Evolutionary conservation across 1,140 invertebrate species (phyloP).

Genomic region (Drosophila oshimai): DNA sequence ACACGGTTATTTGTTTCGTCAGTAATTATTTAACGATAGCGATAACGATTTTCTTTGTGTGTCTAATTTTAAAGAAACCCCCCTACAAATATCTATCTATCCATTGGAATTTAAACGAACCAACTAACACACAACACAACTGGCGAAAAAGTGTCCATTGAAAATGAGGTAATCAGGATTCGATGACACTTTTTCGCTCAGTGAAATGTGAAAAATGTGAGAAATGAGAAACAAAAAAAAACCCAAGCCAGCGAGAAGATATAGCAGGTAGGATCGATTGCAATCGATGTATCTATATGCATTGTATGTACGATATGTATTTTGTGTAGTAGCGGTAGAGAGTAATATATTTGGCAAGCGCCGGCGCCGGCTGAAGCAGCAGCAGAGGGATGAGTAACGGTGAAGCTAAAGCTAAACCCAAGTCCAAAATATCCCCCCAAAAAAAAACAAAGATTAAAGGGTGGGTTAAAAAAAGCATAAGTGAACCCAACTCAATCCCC

Average conservation of each 20-base stretch:
- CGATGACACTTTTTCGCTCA: background rate
- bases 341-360: slow-evolving; percentile 53
- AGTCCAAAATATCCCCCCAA: background rate
- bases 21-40: slow-evolving; percentile 73
- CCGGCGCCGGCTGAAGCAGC: slow-evolving; percentile 66
- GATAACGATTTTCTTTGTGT: slow-evolving; percentile 48
- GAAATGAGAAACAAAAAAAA: slow-evolving; percentile 6
- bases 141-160: background rate
- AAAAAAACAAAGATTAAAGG: background rate
- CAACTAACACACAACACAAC: slow-evolving; percentile 2
- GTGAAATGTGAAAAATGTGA: background rate
- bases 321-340: slow-evolving; percentile 36
- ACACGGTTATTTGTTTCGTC: slow-evolving; percentile 55
- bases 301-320: slow-evolving; percentile 53
- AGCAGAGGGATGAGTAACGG: slow-evolving; percentile 8
- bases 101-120: slow-evolving; percentile 35
- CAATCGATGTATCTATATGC: slow-evolving; percentile 30
- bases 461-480: no score
- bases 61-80: slow-evolving; percentile 16
- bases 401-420: background rate
- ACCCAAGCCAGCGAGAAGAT: slow-evolving; percentile 56
- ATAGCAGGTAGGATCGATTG: slow-evolving; percentile 41
- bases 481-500: background rate
- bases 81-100: slow-evolving; percentile 2
- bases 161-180: background rate